These are phyloP conservation scores for Phocoena sinus DNA, from an alignment of 2,113 vertebrate species.

Conservation along the genomic window DNA sequence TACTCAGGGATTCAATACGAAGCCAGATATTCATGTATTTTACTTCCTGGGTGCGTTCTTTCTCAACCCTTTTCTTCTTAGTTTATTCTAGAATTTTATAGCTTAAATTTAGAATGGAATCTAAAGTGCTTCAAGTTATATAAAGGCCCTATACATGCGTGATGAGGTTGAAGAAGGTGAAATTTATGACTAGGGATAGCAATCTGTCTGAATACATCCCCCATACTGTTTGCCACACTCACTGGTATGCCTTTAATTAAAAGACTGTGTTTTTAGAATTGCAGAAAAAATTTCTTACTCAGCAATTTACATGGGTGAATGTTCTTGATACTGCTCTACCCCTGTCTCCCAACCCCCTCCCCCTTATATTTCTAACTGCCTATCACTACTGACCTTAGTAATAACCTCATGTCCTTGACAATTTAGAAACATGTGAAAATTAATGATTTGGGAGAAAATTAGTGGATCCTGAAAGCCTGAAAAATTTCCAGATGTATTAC, in stretches of 20 bases:
- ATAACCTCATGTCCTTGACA: neutral
- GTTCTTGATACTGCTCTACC: neutral
- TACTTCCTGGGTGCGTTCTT: neutral
- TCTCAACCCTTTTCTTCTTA: neutral
- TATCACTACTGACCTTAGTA: constrained; percentile 27
- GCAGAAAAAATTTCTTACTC: constrained; percentile 17
- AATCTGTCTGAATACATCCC: neutral
- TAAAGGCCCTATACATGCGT: neutral
- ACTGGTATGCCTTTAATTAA: neutral
- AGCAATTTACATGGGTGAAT: neutral
- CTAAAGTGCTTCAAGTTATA: neutral
- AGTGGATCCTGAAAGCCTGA: constrained; percentile 15
- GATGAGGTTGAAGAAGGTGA: neutral
- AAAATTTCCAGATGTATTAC: neutral
- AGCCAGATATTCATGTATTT: neutral
- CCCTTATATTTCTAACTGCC: neutral
- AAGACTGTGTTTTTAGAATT: neutral
- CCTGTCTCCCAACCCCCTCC: neutral
- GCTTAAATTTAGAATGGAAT: neutral
- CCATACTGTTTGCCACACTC: neutral
- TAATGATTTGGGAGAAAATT: neutral
- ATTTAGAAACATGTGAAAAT: neutral
- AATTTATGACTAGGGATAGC: neutral
- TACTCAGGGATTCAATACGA: neutral
- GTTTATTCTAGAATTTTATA: constrained; percentile 6